Evolutionary conservation across 2,113 vertebrate genomes (phyloP), one percentile per base, ranked within the genome.

Genomic region (Cacatua alba): DNA sequence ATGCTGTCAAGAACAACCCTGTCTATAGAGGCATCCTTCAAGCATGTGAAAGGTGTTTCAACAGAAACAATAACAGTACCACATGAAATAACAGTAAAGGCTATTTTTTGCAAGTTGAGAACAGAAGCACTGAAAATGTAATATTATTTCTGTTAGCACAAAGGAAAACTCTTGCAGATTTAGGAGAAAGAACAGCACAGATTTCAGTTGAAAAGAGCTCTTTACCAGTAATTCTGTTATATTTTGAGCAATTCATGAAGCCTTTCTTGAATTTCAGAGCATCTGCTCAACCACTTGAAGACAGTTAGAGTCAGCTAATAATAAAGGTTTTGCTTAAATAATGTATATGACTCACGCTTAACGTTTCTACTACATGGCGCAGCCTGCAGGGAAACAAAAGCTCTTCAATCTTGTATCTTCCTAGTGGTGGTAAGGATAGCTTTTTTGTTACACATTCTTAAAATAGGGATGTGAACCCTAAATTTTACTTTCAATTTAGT

Each of bases 121-220:
- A 68, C 17, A 86, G 72, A 83, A 65, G 33, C n/a, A 81, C 26
- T 44, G 31, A 69, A 26, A 64, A 24, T 5, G 2, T 29, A 49
- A 64, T 0, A 2, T 48, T 78, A 53, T 81, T 92, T 82, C 49
- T 81, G 46, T 53, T 41, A 78, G 46, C 65, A 91, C 44, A 94
- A 92, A 91, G 55, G 79, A 55, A 93, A 72, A 44, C 37, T 92
- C 55, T 81, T 86, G 48, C 60, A 95, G 51, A 86, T 95, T 52
- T 60, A 69, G 18, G 46, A 87, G 74, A 93, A 94, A n/a, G 69
- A 94, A 80, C 0, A 0, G 26, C 59, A 92, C n/a, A 80, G 43
- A 82, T 70, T 90, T 95, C 46, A 81, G 43, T 17, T 43, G 37
- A 53, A 57, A 86, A 94, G 46, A 85, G 14, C 35, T 79, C 46